Conservation (phyloP, 2,888 invertebrate genomes). For the Agapostemon virescens region DNA sequence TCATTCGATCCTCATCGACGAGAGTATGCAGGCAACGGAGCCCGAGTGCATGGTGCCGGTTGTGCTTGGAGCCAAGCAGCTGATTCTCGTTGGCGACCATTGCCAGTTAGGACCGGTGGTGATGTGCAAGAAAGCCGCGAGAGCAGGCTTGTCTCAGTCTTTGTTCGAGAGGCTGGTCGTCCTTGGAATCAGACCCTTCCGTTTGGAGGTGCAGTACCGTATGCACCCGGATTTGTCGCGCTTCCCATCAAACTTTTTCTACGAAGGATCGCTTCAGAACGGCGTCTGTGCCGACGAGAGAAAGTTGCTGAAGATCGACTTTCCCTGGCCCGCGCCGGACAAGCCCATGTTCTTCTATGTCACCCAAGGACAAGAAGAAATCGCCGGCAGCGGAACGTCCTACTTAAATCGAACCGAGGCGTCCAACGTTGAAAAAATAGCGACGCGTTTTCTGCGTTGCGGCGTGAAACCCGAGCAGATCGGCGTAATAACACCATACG, state of each 20-base stretch:
- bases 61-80: slow-evolving; percentile 96
- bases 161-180: slow-evolving; percentile 98
- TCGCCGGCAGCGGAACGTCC: slow-evolving; percentile 98
- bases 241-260: slow-evolving; percentile 99
- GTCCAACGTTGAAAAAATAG: slow-evolving; percentile 98
- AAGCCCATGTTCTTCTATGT: slow-evolving; percentile 99
- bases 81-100: slow-evolving; percentile 99
- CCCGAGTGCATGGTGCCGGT: slow-evolving; percentile 99
- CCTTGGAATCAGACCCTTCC: slow-evolving; percentile 97
- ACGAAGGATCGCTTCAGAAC: slow-evolving; percentile 99
- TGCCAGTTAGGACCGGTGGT: slow-evolving; percentile 99
- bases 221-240: slow-evolving; percentile 99
- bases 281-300: slow-evolving; percentile 98
- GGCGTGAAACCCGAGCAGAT: slow-evolving; percentile 99
- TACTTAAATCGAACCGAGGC: slow-evolving; percentile 99
- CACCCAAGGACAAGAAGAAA: slow-evolving; percentile 99
- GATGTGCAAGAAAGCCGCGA: slow-evolving; percentile 99
- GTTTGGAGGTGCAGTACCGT: slow-evolving; percentile 98
- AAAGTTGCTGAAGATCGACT: slow-evolving; percentile 93
- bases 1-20: slow-evolving; percentile 97
- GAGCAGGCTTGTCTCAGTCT: slow-evolving; percentile 97
- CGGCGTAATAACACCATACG: slow-evolving; percentile 99
- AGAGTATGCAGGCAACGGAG: slow-evolving; percentile 97
- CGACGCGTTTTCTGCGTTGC: slow-evolving; percentile 95
- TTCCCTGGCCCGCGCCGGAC: slow-evolving; percentile 98